These are phyloP conservation scores for Caenorhabditis sp. DNA, from an alignment of 2,888 invertebrate species.

Conservation along the genomic window DNA sequence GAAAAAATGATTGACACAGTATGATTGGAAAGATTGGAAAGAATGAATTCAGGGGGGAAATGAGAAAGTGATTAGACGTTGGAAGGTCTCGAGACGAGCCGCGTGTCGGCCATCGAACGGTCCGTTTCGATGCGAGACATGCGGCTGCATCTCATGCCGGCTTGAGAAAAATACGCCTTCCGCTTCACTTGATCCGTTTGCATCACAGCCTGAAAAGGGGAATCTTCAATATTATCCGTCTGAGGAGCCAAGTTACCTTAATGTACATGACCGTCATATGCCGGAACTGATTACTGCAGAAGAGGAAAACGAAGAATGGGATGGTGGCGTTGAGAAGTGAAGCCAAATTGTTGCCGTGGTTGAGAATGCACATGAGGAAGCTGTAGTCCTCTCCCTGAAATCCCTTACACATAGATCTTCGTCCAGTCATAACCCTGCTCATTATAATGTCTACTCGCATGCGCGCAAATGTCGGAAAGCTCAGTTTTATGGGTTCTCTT, in stretches of 20 bases:
- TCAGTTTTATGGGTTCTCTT: too few species aligned
- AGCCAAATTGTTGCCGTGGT: slow-evolving; percentile 72
- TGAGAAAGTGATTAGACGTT: slow-evolving; percentile 49
- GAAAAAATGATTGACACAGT: background rate
- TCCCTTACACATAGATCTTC: background rate
- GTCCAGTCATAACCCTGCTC: too few species aligned
- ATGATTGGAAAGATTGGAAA: background rate
- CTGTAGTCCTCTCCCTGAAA: slow-evolving; percentile 54
- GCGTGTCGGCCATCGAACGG: slow-evolving; percentile 63
- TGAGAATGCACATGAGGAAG: slow-evolving; percentile 69
- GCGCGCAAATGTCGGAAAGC: too few species aligned
- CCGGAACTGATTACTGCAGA: slow-evolving; percentile 74
- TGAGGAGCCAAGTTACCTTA: too few species aligned
- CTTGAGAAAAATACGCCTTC: slow-evolving; percentile 60
- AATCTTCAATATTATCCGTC: too few species aligned
- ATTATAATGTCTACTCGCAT: too few species aligned
- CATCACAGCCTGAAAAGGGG: slow-evolving; percentile 48
- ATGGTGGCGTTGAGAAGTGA: slow-evolving; percentile 77
- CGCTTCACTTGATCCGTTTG: slow-evolving; percentile 57
- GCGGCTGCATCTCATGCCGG: slow-evolving; percentile 63
- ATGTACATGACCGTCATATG: slow-evolving; percentile 74
- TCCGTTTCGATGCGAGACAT: slow-evolving; percentile 65
- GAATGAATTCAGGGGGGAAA: background rate
- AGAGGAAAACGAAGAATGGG: slow-evolving; percentile 76
- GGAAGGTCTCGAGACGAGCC: slow-evolving; percentile 62